Evolutionary conservation across 2,888 invertebrate species (phyloP).

Genomic region (Epinotia brunnichana): DNA sequence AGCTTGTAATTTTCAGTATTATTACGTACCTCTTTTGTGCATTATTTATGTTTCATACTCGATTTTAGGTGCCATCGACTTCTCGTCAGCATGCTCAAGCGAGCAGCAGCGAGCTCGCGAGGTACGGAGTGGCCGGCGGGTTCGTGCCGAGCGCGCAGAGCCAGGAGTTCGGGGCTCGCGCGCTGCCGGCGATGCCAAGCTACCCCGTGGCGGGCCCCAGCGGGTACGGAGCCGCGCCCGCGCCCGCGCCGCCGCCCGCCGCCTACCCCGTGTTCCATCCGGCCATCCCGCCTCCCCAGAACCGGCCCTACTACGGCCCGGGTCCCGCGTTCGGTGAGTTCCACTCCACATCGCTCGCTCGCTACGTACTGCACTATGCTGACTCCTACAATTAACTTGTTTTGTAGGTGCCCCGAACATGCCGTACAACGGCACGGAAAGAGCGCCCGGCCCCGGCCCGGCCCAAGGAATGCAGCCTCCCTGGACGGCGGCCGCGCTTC

Average conservation of each 20-base stretch:
- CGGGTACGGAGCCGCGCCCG: constrained; percentile 23
- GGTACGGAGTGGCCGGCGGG: constrained; percentile 15
- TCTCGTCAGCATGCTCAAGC: constrained; percentile 22
- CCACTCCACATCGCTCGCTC: neutral
- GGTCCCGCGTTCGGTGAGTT: constrained; percentile 48
- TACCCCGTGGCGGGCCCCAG: constrained; percentile 32
- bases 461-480: constrained; percentile 37
- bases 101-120: neutral
- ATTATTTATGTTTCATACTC: too few relatives aligned
- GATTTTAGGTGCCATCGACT: constrained; percentile 8
- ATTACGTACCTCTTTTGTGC: too few relatives aligned
- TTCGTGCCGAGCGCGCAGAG: constrained; percentile 14
- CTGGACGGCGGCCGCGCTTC: constrained; percentile 18
- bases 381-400: neutral
- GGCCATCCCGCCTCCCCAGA: constrained; percentile 49
- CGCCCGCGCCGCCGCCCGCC: constrained; percentile 39
- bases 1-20: too few relatives aligned
- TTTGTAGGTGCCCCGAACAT: constrained; percentile 20
- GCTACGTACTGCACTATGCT: too few relatives aligned
- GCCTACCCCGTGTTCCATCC: constrained; percentile 49
- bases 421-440: constrained; percentile 28
- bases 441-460: constrained; percentile 27
- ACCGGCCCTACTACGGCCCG: constrained; percentile 47
- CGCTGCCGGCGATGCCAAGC: constrained; percentile 8
- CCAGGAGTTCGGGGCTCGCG: constrained; percentile 12